A percentile compares a stretch with the other conserved stretches of the same genome.
These are phyloP conservation scores for Alosa sapidissima DNA, from an alignment of 2,797 vertebrate genomes.

Conservation along the genomic window DNA sequence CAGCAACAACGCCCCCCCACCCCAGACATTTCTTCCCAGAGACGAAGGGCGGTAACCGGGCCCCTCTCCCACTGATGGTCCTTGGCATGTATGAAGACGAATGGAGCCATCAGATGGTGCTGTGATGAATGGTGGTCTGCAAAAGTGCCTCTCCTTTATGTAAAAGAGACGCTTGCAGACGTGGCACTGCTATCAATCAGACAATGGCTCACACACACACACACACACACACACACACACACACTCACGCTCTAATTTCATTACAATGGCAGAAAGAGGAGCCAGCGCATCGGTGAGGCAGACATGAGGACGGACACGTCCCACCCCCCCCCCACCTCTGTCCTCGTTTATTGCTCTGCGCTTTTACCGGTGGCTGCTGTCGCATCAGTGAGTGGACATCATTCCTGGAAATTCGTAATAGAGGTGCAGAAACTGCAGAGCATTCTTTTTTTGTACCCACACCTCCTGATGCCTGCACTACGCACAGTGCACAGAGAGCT, in stretches of 20 bases:
- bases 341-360: neutral
- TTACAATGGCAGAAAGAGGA: constrained; percentile 61
- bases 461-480: neutral
- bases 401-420: neutral
- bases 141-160: constrained; percentile 67
- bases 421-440: neutral
- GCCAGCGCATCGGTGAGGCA: constrained; percentile 50
- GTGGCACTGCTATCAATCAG: constrained; percentile 75
- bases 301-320: neutral
- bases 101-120: constrained; percentile 62
- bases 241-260: constrained; percentile 60
- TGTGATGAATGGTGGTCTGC: constrained; percentile 70
- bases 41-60: neutral
- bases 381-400: neutral
- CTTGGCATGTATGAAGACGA: constrained; percentile 67
- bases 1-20: constrained; percentile 24
- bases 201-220: constrained; percentile 35
- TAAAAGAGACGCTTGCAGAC: constrained; percentile 71
- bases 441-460: neutral
- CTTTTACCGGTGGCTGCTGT: neutral
- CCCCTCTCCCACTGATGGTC: constrained; percentile 37
- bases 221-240: neutral
- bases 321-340: neutral
- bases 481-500: neutral
- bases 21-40: neutral